Evolutionary conservation across 2,888 invertebrate genomes (phyloP), one percentile per base, ranked within the genome.

Genomic region (Acronicta alni): DNA sequence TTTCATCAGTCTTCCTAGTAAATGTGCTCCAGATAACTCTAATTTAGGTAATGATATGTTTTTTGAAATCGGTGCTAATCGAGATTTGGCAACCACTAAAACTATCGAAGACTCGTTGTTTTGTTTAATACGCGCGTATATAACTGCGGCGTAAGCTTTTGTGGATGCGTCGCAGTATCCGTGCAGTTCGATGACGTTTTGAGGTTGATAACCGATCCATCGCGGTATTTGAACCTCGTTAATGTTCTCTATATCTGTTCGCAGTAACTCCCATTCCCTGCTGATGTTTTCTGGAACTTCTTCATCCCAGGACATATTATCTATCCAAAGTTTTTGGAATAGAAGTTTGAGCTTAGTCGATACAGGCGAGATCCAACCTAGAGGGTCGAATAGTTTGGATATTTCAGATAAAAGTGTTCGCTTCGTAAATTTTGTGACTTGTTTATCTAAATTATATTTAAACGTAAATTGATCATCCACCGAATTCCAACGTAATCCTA

Each of bases 41-140:
- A 64, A 49, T 17, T 44, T 41, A 0, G 64, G 64, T 23, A 64
- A 35, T 3, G 64, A 47, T 26, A 48, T 16, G 14, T 35, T 32
- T 44, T 53, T 59, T 26, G 49, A 55, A 5, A 16, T 26, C 8
- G 55, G 55, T 53, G 48, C 43, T 38, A 48, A 38, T 43, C 56
- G 16, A 12, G 56, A 23, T 23, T 56, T 56, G 1, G 48, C 42
- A 6, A 43, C 43, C 1, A 56, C 42, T 49, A 56, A 17, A 8
- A 55, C 39, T 20, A 47, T 47, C 0, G 32, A 41, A 15, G 16
- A 2, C 26, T 16, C 18, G 14, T 38, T 15, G 12, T 15, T 0
- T n/a, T 10, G 38, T 4, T 15, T 23, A 26, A 38, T 15, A 16
- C 48, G 32, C 5, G 26, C 44, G n/a, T 44, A 44, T 9, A 44